These are phyloP conservation scores for Thermophis baileyi DNA, from an alignment of 2,113 vertebrate species.

Conservation along the genomic window DNA sequence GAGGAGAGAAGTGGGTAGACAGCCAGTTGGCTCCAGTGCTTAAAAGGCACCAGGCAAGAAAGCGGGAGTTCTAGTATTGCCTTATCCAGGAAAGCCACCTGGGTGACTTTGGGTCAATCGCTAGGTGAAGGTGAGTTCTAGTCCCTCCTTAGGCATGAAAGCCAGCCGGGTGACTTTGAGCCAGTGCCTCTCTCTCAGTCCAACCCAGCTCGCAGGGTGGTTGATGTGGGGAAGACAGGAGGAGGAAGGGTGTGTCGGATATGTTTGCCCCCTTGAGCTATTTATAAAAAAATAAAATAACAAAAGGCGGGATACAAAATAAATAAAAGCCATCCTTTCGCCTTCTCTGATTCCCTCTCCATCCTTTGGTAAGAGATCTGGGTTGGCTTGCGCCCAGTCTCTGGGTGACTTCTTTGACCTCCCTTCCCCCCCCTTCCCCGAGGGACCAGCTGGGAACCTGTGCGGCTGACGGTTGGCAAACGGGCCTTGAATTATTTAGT, in stretches of 20 bases:
- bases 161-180: not conserved
- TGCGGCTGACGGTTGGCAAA: not conserved
- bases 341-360: not conserved
- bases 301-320: not conserved
- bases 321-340: not conserved
- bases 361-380: not conserved
- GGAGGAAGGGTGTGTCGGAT: not conserved
- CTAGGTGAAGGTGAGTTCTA: no score
- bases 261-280: not conserved
- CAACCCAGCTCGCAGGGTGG: not conserved
- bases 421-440: rapidly evolving
- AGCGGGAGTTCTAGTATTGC: no score
- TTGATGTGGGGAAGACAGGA: not conserved
- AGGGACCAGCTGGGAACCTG: rapidly evolving
- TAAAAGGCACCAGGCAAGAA: no score
- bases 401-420: rapidly evolving
- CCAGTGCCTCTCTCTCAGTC: not conserved
- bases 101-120: not conserved
- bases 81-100: not conserved
- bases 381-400: not conserved
- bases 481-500: not conserved
- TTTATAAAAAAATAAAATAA: not conserved
- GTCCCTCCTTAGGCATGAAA: no score
- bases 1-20: no score
- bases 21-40: not conserved